Evolutionary conservation across 2,113 vertebrate species (phyloP).

Genomic region (Prochilodus magdalenae): DNA sequence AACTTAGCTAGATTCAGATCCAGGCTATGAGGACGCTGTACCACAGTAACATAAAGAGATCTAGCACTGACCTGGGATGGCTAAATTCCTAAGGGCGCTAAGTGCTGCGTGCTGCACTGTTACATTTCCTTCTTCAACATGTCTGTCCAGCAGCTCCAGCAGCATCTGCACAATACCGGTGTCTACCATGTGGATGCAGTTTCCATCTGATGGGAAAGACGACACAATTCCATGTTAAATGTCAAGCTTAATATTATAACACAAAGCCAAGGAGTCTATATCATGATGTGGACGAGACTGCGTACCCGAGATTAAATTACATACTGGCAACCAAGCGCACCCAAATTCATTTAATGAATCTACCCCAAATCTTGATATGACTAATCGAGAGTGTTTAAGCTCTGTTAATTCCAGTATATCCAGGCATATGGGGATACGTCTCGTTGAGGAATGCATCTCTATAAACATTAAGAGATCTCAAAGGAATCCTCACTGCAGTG

Average conservation of each 20-base stretch:
- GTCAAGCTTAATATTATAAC: background rate
- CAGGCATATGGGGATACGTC: conserved; percentile 5
- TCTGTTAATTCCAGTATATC: conserved; percentile 8
- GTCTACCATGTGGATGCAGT: conserved; percentile 99
- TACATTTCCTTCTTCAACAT: conserved; percentile 94
- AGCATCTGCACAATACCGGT: conserved; percentile 95
- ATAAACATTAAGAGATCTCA: conserved; percentile 38
- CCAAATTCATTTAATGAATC: too few relatives aligned
- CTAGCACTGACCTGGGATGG: conserved; percentile 88
- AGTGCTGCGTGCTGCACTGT: conserved; percentile 96
- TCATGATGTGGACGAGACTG: too few relatives aligned
- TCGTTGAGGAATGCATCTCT: conserved; percentile 8
- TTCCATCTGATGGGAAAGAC: conserved; percentile 81
- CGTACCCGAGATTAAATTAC: background rate
- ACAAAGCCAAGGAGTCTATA: too few relatives aligned
- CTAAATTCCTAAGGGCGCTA: conserved; percentile 94
- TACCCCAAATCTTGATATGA: too few relatives aligned
- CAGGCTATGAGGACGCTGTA: background rate
- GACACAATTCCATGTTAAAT: background rate
- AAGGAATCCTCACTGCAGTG: conserved; percentile 19
- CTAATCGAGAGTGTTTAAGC: background rate
- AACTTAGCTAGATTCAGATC: background rate
- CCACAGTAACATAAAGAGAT: background rate
- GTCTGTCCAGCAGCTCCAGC: conserved; percentile 90
- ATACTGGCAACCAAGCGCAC: background rate